phyloP scores from a whole-genome alignment of 2,113 vertebrate genomes.

The Arenaria interpres region DNA sequence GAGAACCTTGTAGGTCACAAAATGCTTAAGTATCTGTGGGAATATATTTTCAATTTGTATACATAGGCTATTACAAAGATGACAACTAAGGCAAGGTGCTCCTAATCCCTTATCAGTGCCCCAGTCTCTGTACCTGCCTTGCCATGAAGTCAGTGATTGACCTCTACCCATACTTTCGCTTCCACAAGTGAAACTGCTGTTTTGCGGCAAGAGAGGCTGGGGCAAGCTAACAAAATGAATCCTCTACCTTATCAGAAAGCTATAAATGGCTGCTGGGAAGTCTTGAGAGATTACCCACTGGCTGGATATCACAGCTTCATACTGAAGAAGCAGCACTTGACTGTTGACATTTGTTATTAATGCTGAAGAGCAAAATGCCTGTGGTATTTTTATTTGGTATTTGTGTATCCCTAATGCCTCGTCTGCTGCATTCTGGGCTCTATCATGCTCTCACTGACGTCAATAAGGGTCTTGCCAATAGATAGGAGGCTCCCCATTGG shows the following conservation, averaged over 20 bases:
- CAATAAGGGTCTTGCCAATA: neutral
- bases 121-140: neutral
- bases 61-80: neutral
- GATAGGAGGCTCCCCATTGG: conserved; percentile 8
- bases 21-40: neutral
- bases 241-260: conserved; percentile 2
- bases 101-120: neutral
- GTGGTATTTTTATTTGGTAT: conserved; percentile 57
- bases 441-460: conserved; percentile 16
- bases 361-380: conserved; percentile 37
- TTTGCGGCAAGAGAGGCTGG: neutral
- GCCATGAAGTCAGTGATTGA: neutral
- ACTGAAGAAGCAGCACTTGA: conserved; percentile 15
- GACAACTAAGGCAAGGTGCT: neutral
- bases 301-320: conserved; percentile 1
- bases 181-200: neutral
- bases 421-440: neutral
- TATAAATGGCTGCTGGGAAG: conserved; percentile 11
- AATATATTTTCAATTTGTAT: neutral
- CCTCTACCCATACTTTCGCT: neutral
- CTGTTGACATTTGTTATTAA: conserved; percentile 57
- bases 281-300: conserved; percentile 28
- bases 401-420: conserved; percentile 44
- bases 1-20: neutral
- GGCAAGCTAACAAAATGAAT: neutral